Conservation (phyloP, 2,797 vertebrate genomes). For the Anolis apletophallus region DNA sequence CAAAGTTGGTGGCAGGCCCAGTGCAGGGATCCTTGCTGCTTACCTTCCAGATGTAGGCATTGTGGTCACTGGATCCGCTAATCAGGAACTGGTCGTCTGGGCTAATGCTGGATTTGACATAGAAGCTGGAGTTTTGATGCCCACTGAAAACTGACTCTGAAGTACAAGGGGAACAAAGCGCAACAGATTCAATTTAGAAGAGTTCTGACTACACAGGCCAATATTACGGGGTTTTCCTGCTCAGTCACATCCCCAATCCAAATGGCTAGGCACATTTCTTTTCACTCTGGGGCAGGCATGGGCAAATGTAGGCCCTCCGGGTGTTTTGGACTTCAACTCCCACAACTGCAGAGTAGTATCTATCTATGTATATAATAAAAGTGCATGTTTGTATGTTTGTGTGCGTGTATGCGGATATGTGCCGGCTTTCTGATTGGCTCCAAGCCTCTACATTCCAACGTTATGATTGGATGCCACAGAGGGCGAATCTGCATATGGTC, state of each 20-base stretch:
- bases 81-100: conserved; percentile 94
- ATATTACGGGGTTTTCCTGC: conserved; percentile 64
- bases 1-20: not conserved
- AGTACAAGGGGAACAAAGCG: conserved; percentile 29
- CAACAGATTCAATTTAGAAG: not conserved
- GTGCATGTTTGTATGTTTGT: too few relatives aligned
- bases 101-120: conserved; percentile 92
- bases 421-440: too few relatives aligned
- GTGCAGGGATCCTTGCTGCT: not conserved
- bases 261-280: conserved; percentile 45
- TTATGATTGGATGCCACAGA: too few relatives aligned
- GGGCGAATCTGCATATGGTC: too few relatives aligned
- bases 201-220: not conserved
- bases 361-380: too few relatives aligned
- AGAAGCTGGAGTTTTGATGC: conserved; percentile 95
- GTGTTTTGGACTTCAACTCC: too few relatives aligned
- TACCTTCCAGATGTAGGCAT: conserved; percentile 96
- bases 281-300: conserved; percentile 6
- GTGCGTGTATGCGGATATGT: too few relatives aligned
- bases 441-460: too few relatives aligned
- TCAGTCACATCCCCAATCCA: conserved; percentile 49
- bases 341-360: too few relatives aligned
- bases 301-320: too few relatives aligned
- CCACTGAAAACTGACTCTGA: conserved; percentile 90
- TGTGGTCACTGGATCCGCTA: conserved; percentile 93